Evolutionary conservation across 1,140 invertebrate genomes (phyloP), one percentile per base, ranked within the genome.

Genomic region (Nautilus pompilius): DNA sequence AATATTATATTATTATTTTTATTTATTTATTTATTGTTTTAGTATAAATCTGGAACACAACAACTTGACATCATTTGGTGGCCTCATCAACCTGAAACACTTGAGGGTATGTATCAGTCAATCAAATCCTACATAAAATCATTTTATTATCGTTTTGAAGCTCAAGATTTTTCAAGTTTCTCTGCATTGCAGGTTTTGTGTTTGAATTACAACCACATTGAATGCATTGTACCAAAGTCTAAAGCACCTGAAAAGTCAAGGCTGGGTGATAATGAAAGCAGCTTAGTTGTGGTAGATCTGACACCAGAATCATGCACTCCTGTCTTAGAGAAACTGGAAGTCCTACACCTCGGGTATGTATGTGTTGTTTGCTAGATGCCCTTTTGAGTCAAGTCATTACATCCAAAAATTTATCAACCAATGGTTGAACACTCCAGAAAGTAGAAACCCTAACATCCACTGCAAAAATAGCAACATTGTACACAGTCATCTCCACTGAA

Each of bases 1-100:
- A n/a, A n/a, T n/a, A n/a, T n/a, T n/a, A n/a, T n/a, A n/a, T n/a
- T n/a, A n/a, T n/a, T n/a, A n/a, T n/a, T n/a, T n/a, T n/a, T n/a
- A n/a, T n/a, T n/a, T n/a, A n/a, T 33, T 34, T 2, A 1, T n/a
- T 54, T 51, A 60, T 60, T 45, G 34, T 79, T 78, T 54, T 68
- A 82, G 80, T 72, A 67, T 83, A 5, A 83, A 83, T 63, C 58
- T 83, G 36, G 80, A 83, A 64, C 73, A 83, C 65, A 83, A 83
- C 61, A 82, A 81, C 61, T 61, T 83, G 36, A 78, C 75, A 2
- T 80, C 78, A 5, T 81, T 83, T 59, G 77, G 76, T 67, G 81
- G 82, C 28, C 65, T 83, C 10, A 72, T 80, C n/a, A 60, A 79
- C 62, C 65, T 83, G 15, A 69, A 71, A 24, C 82, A 81, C 67